Base-by-base conservation (phyloP, 1,140 invertebrate species). In the Rhagoletis zephyria region DNA sequence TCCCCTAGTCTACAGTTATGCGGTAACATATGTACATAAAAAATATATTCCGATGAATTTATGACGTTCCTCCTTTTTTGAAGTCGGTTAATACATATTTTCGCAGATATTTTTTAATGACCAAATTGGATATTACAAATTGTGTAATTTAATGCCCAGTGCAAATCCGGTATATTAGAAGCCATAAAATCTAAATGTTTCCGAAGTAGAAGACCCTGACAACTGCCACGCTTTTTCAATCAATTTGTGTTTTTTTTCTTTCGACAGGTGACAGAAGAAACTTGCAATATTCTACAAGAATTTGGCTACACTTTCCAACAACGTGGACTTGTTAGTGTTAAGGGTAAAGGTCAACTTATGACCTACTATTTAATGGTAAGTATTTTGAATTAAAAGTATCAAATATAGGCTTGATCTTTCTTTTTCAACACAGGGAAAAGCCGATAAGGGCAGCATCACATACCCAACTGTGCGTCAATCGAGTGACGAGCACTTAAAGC, bases 311-410 rank as follows among this genome's bases (percentile, higher is more conserved):
- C 95, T 67, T 99, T 98, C 93, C 97, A 97, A 91, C 97, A 98
- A 90, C 95, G 98, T 1, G 98, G 98, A 3, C 93, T 98, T 64
- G 97, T 99, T 0, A 96, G 96, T 5, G 97, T 99, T 4, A 99
- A 99, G 92, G 98, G 98, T 70, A 99, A 99, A 93, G 98, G 98
- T 4, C 97, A 98, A 93, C 94, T 99, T 14, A 96, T 98, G 95
- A 99, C 98, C 0, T 98, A 98, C 93, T 99, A 98, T 93, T 94
- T 99, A 59, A 94, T 96, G 87, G 96, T 96, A 87, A 88, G 86
- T 56, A 48, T 85, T 85, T 2, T 14, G 64, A 5, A 30, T 85
- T 10, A 40, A 1, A 1, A 42, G 19, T 74, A 40, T 74, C 61
- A 63, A 9, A 74, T 65, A 74, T 40, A 74, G 5, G 40, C 5